phyloP scores from a whole-genome alignment of 37 sponge, comb jelly and placozoan genomes.

The Corticium candelabrum region DNA sequence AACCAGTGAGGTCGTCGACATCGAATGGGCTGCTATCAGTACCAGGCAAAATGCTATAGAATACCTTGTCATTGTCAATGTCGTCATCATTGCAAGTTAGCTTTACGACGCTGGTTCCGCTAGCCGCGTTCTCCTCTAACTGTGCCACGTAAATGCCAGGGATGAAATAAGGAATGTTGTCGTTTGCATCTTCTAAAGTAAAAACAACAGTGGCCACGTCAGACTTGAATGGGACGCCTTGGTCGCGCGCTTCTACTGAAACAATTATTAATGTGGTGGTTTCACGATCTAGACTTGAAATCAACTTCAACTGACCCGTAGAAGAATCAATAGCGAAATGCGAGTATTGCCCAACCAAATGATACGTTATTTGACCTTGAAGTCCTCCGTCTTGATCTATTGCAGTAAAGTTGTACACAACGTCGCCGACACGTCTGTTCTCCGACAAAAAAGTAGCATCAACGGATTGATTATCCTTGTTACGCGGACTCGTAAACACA shows the following conservation, averaged over 20 bases:
- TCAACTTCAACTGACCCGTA: not conserved
- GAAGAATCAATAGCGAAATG: slow-evolving; percentile 10
- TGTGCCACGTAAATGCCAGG: not conserved
- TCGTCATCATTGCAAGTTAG: slow-evolving; percentile 7
- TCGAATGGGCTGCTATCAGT: slow-evolving; percentile 9
- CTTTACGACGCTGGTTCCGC: not conserved
- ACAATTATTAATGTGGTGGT: slow-evolving; percentile 25
- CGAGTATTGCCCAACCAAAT: not conserved
- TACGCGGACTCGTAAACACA: not conserved
- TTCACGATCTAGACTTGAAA: slow-evolving; percentile 36
- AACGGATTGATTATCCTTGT: not conserved
- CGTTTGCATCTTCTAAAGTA: slow-evolving; percentile 32
- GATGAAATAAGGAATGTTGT: slow-evolving; percentile 28
- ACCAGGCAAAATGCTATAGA: not conserved
- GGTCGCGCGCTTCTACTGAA: not conserved
- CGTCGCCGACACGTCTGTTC: slow-evolving; percentile 25
- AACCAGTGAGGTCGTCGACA: slow-evolving; percentile 26
- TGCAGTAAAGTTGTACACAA: slow-evolving; percentile 26
- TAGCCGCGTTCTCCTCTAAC: not conserved
- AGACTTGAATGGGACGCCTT: not conserved
- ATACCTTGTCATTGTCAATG: not conserved
- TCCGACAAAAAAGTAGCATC: slow-evolving; percentile 32
- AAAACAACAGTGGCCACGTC: slow-evolving; percentile 5
- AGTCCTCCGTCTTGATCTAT: slow-evolving; percentile 39
- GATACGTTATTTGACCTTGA: slow-evolving; percentile 33